Evolutionary conservation across 2,888 invertebrate species (phyloP).

Genomic region (Elysia crispata): DNA sequence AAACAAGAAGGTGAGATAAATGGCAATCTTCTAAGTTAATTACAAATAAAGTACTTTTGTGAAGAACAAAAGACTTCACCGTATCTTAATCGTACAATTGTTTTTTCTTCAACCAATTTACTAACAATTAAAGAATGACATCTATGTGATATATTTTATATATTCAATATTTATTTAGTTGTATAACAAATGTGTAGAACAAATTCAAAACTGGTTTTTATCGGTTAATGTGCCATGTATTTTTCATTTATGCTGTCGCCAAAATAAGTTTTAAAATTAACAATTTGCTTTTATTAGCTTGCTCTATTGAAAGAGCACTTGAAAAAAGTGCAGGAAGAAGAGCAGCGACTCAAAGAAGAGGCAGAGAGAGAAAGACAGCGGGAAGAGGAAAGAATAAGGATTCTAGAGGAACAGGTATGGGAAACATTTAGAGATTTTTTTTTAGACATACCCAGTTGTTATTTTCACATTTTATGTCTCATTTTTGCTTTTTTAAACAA

Average conservation of each 20-base stretch:
- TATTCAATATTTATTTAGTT: background rate
- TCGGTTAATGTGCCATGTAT: no score
- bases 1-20: conserved; percentile 52
- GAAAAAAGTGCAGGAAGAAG: conserved; percentile 74
- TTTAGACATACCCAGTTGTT: background rate
- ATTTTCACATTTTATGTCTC: background rate
- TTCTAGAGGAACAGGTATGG: conserved; percentile 79
- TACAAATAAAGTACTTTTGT: no score
- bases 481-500: background rate
- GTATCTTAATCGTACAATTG: no score
- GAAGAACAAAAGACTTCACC: no score
- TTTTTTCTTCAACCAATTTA: no score
- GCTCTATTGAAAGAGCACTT: conserved; percentile 77
- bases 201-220: no score
- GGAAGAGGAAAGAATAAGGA: conserved; percentile 64
- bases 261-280: background rate
- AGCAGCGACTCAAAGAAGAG: conserved; percentile 72
- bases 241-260: no score
- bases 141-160: background rate
- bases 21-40: no score
- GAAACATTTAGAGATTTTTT: background rate
- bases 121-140: no score
- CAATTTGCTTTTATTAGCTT: conserved; percentile 57
- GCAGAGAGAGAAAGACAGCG: conserved; percentile 86
- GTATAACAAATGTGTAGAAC: background rate